Evolutionary conservation across 1,140 invertebrate species (phyloP), one percentile per base, ranked within the genome.

Genomic region (Notospermus geniculatus): DNA sequence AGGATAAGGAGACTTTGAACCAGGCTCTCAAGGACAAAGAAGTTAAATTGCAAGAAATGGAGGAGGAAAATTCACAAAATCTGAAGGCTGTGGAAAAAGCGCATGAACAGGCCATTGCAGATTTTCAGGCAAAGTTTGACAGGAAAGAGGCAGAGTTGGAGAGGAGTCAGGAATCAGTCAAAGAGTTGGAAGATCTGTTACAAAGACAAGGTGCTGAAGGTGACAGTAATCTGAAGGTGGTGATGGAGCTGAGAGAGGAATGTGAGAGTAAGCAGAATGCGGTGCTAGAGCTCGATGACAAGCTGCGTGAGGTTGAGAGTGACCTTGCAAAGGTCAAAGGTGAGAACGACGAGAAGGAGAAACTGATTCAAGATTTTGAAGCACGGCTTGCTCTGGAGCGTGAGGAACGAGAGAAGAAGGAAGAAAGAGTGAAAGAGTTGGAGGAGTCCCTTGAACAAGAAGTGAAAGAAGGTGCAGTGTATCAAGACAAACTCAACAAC

Each of bases 1-100:
- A 67, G 43, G 59, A 75, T 15, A 69, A 78, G 60, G 60, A 63
- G 32, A 64, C 72, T 52, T 43, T 78, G n/a, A 59, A 68, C 32
- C 45, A 63, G 29, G 52, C 70, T 5, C 52, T 65, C 17, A 73
- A 75, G 45, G 63, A 69, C 45, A 75, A 75, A 54, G 68, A 74
- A 58, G 53, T 59, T 13, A 71, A 73, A 56, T 71, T 25, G 46
- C 4, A 4, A 52, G n/a, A n/a, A 27, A 27, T n/a, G 46, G n/a
- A 52, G 4, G 46, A 5, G 5, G 19, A 22, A n/a, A 27, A 52
- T 22, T 5, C 15, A 7, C 5, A 36, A 15, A 4, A 36, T 36
- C 46, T 22, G 46, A 50, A 50, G 4, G 46, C 46, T n/a, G n/a
- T 50, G 4, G 46, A 50, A 50, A n/a, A 50, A 50, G 46, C 46